A percentile compares a stretch with the other conserved stretches of the same genome.
Conservation (phyloP, 2,797 vertebrate genomes). For the Glyptemys insculpta region DNA sequence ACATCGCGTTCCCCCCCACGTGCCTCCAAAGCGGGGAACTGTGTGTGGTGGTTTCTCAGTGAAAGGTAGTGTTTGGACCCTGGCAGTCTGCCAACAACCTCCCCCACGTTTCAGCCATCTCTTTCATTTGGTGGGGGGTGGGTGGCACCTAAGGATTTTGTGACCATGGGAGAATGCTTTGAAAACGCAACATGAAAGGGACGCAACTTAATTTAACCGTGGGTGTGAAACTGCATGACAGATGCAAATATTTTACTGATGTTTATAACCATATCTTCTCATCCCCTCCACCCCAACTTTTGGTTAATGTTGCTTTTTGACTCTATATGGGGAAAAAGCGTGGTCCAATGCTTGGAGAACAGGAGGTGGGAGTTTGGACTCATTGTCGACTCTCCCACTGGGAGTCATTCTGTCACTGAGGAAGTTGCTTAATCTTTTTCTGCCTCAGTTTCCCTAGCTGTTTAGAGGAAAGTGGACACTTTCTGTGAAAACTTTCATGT, state of each 20-base stretch:
- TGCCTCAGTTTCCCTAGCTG: neutral
- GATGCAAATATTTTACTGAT: too few species aligned
- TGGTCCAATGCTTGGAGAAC: neutral
- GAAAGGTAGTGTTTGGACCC: neutral
- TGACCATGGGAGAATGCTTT: too few species aligned
- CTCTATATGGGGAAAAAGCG: neutral
- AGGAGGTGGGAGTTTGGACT: neutral
- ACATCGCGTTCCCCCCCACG: neutral
- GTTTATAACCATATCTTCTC: too few species aligned
- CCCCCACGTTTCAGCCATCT: neutral
- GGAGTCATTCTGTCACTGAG: neutral
- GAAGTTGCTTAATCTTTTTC: neutral
- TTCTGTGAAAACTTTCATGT: neutral
- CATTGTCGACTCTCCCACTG: neutral
- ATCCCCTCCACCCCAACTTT: too few species aligned
- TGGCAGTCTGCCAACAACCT: neutral
- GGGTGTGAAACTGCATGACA: too few species aligned
- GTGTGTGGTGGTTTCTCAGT: neutral
- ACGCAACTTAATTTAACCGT: too few species aligned
- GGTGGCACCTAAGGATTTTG: too few species aligned
- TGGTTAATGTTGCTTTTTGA: too few species aligned
- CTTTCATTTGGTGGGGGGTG: neutral
- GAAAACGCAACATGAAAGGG: too few species aligned
- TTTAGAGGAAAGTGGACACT: too few species aligned
- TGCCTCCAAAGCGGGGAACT: neutral